Conservation (phyloP, 1,140 invertebrate species). For the Choristoneura fumiferana region DNA sequence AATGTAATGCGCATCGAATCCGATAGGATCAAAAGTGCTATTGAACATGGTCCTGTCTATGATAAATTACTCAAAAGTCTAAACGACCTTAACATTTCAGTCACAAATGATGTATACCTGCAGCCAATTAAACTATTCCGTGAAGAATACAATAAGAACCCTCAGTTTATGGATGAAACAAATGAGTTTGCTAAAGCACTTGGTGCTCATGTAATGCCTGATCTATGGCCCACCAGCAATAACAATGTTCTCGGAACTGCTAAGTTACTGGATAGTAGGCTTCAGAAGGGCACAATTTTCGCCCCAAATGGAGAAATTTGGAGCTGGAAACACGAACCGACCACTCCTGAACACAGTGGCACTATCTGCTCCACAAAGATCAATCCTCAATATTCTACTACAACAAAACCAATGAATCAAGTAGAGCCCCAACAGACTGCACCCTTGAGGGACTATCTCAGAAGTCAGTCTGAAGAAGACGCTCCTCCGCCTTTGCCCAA, state of each 20-base stretch:
- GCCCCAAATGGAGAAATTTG: slow-evolving; percentile 77
- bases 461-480: slow-evolving; percentile 63
- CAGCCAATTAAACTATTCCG: slow-evolving; percentile 78
- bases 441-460: slow-evolving; percentile 61
- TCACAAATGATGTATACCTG: slow-evolving; percentile 77
- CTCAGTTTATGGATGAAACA: slow-evolving; percentile 77
- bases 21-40: slow-evolving; percentile 78
- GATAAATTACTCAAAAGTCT: slow-evolving; percentile 78
- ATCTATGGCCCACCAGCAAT: slow-evolving; percentile 58
- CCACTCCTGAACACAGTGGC: slow-evolving; percentile 64
- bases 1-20: slow-evolving; percentile 77
- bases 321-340: slow-evolving; percentile 75
- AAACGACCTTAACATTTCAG: slow-evolving; percentile 74
- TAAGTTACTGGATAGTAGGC: slow-evolving; percentile 60
- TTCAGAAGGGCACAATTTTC: slow-evolving; percentile 76
- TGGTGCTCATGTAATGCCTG: slow-evolving; percentile 69
- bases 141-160: slow-evolving; percentile 77
- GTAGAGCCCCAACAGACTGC: slow-evolving; percentile 70
- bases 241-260: slow-evolving; percentile 69
- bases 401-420: slow-evolving; percentile 65
- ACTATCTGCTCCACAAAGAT: slow-evolving; percentile 70
- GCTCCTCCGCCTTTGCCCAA: slow-evolving; percentile 66
- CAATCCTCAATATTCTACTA: slow-evolving; percentile 67
- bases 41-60: slow-evolving; percentile 80
- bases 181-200: slow-evolving; percentile 78